Evolutionary conservation across 2,888 invertebrate species (phyloP).

Genomic region (Platypus cylindrus): DNA sequence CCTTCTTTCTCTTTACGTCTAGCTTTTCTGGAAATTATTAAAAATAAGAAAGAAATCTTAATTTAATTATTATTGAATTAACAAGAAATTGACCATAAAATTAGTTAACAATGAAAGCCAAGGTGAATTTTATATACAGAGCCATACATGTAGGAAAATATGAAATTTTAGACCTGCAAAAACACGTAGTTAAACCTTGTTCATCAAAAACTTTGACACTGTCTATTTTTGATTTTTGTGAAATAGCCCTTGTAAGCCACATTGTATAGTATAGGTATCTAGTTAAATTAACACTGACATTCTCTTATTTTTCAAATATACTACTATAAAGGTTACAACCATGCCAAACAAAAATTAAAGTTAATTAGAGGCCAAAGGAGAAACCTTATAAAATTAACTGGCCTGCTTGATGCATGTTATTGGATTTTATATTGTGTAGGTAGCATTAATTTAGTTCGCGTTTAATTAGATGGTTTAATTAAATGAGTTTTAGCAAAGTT

Average conservation of each 20-base stretch:
- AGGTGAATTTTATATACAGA: neutral
- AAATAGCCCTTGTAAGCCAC: constrained; percentile 28
- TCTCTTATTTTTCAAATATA: neutral
- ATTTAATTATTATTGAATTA: neutral
- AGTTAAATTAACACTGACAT: constrained; percentile 1
- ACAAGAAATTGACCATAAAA: constrained; percentile 1
- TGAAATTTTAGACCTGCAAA: constrained; percentile 52
- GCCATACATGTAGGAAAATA: neutral
- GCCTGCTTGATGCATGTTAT: constrained; percentile 15
- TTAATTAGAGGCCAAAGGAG: constrained; percentile 22
- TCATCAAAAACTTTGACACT: constrained; percentile 44
- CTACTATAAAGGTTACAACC: constrained; percentile 6
- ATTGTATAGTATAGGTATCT: too few relatives aligned
- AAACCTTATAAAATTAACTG: constrained; percentile 22
- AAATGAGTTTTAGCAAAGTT: neutral
- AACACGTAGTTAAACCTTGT: constrained; percentile 62
- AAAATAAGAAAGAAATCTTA: constrained; percentile 1
- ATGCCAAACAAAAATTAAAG: constrained; percentile 18
- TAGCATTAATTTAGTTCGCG: constrained; percentile 5
- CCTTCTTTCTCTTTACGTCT: constrained; percentile 92
- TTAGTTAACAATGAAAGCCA: neutral
- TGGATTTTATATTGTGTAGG: constrained; percentile 14
- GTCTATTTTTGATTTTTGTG: constrained; percentile 25
- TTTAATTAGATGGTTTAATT: constrained; percentile 6
- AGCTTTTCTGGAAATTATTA: constrained; percentile 70